phyloP scores from a whole-genome alignment of 2,113 vertebrate species.

The Sorex araneus region DNA sequence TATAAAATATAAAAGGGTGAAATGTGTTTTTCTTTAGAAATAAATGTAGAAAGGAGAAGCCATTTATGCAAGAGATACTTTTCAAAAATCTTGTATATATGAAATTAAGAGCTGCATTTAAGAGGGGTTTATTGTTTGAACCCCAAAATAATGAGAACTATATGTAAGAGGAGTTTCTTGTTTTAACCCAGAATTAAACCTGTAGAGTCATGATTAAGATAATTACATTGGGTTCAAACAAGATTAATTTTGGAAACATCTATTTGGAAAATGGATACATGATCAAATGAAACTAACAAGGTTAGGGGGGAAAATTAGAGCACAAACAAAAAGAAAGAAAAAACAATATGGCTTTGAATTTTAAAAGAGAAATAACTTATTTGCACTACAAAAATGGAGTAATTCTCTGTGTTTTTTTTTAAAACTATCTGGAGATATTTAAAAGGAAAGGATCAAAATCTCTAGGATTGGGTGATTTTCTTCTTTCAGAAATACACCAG shows the following conservation, averaged over 20 bases:
- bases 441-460: not conserved
- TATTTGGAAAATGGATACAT: not conserved
- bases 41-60: not conserved
- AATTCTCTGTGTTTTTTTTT: not conserved
- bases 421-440: not conserved
- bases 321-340: not conserved
- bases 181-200: slow-evolving; percentile 21
- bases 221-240: slow-evolving; percentile 18
- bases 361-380: not conserved
- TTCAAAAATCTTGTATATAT: not conserved
- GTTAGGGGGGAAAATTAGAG: not conserved
- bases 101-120: not conserved
- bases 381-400: not conserved
- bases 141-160: too few relatives aligned
- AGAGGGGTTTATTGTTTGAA: slow-evolving; percentile 7
- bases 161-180: not conserved
- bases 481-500: not conserved
- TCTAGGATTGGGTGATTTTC: not conserved
- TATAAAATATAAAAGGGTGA: not conserved
- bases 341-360: not conserved
- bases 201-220: not conserved
- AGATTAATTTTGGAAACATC: not conserved
- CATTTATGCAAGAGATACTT: slow-evolving; percentile 14
- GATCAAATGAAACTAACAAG: slow-evolving; percentile 28
- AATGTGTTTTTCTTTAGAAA: not conserved